Conservation (phyloP, 2,888 invertebrate species). For the Synergus itoensis region DNA sequence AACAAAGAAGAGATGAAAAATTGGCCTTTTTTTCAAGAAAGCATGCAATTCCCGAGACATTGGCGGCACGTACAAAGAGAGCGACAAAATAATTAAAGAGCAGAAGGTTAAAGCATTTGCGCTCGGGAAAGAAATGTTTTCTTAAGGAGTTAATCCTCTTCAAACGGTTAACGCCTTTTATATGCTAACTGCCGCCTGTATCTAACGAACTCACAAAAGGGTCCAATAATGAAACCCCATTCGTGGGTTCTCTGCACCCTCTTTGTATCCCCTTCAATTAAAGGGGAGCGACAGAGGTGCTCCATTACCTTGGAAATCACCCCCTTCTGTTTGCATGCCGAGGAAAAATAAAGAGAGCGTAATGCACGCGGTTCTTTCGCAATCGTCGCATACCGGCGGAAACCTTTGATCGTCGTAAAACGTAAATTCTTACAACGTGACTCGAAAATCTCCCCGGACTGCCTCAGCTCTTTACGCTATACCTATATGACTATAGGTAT, state of each 20-base stretch:
- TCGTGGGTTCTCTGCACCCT: slow-evolving; percentile 47
- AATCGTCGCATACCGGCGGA: slow-evolving; percentile 41
- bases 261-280: slow-evolving; percentile 60
- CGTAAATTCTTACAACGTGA: slow-evolving; percentile 42
- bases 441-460: slow-evolving; percentile 30
- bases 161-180: slow-evolving; percentile 54
- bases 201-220: slow-evolving; percentile 52
- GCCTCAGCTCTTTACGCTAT: slow-evolving; percentile 1
- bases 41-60: slow-evolving; percentile 13
- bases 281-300: slow-evolving; percentile 55
- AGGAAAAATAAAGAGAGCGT: slow-evolving; percentile 28
- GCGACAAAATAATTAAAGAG: slow-evolving; percentile 39
- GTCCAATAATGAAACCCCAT: slow-evolving; percentile 56
- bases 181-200: slow-evolving; percentile 49
- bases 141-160: slow-evolving; percentile 53
- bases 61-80: slow-evolving; percentile 37
- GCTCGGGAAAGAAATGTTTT: slow-evolving; percentile 48
- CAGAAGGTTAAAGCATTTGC: slow-evolving; percentile 45
- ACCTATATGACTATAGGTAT: slow-evolving; percentile 17
- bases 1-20: slow-evolving; percentile 35
- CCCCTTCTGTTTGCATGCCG: slow-evolving; percentile 56
- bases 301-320: slow-evolving; percentile 59
- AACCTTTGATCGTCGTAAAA: slow-evolving; percentile 41
- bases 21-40: neutral
- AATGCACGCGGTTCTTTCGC: slow-evolving; percentile 36